phyloP scores from a whole-genome alignment of 1,140 invertebrate species.

The Danaus melanippus region DNA sequence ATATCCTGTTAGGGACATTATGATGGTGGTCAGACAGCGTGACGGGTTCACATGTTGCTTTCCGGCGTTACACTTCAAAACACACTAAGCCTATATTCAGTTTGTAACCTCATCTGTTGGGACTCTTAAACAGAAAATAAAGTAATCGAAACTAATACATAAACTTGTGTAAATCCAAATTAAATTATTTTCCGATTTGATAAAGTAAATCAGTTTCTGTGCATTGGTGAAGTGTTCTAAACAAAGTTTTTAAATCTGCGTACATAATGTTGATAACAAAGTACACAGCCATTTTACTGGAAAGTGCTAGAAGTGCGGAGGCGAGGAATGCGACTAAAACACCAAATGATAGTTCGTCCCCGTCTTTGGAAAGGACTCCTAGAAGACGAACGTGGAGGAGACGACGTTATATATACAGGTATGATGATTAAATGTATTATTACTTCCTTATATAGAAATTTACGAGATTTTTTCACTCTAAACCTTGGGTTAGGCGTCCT shows the following conservation, averaged over 20 bases:
- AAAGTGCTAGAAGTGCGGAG: constrained; percentile 60
- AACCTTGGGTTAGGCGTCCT: too few species aligned
- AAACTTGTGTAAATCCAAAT: too few species aligned
- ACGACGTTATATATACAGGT: constrained; percentile 51
- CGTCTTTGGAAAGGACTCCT: constrained; percentile 41
- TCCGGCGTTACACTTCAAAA: constrained; percentile 12
- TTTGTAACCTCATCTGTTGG: too few species aligned
- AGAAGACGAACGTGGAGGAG: constrained; percentile 36
- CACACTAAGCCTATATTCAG: not conserved
- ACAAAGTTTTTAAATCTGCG: constrained; percentile 2
- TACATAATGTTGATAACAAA: constrained; percentile 66
- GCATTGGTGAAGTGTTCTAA: constrained; percentile 22
- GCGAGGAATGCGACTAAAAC: constrained; percentile 42
- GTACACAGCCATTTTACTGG: constrained; percentile 64
- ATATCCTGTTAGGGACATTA: constrained; percentile 57
- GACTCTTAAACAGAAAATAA: too few species aligned
- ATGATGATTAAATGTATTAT: constrained; percentile 1
- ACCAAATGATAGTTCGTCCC: constrained; percentile 34
- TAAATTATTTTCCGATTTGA: not conserved
- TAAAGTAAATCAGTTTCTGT: constrained; percentile 9
- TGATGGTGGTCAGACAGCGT: constrained; percentile 45
- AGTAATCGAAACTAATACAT: too few species aligned
- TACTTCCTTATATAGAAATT: too few species aligned
- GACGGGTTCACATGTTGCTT: constrained; percentile 37
- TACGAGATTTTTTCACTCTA: too few species aligned